Base-by-base conservation (phyloP, 2,888 invertebrate genomes). In the Labia minor region DNA sequence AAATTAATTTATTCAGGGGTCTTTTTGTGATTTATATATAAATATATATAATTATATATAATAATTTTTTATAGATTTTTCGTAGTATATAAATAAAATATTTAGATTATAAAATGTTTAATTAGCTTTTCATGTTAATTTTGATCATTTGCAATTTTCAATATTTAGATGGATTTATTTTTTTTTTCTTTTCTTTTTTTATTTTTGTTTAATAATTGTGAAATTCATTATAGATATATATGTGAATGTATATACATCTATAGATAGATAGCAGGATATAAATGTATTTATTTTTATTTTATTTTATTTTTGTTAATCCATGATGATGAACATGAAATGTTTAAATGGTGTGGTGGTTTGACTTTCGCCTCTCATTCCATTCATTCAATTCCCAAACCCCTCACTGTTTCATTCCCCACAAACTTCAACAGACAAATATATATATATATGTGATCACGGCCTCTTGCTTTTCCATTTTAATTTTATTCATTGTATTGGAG, bases 71-170 rank as follows among this genome's bases (percentile, higher is more conserved):
- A 11, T 8, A 14, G 3, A n/a, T 49, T 49, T 49, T 49, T 49
- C 14, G 26, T 26, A 3, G 8, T 49, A 14, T 49, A 10, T 49
- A 49, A 49, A 49, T 49, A 49, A 49, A 49, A 49, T 49, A 49
- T 49, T 49, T 49, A 49, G 14, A 49, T 49, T 49, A 49, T 49
- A 49, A 49, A 49, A 49, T 49, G 49, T 49, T 49, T 49, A 49
- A 49, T 49, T 49, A 49, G 49, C 49, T 49, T 49, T 49, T 49
- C 49, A 49, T 49, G 49, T 49, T 49, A 49, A 49, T 49, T 49
- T 49, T 49, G 49, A 49, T 49, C 49, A 49, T 49, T 49, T 49
- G 49, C 49, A 49, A 49, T 49, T 49, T 49, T 49, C 49, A 49
- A 49, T 49, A 49, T 49, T 49, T 49, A 49, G 49, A 49, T 4